phyloP scores from a whole-genome alignment of 2,113 vertebrate genomes.

The Orycteropus afer region DNA sequence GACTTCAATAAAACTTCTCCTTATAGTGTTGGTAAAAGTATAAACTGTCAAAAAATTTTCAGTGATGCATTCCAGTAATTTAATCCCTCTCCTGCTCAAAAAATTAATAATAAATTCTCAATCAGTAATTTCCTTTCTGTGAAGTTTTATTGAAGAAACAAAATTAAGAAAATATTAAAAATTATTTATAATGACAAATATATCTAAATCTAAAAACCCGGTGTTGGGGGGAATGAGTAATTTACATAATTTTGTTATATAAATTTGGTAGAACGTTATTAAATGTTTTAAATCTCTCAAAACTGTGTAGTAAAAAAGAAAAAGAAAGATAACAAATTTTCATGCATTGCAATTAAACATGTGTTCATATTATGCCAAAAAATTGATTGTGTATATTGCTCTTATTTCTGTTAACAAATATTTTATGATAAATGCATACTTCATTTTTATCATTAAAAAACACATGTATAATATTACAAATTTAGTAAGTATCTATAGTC shows the following conservation, averaged over 20 bases:
- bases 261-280: not conserved
- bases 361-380: not conserved
- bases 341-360: not conserved
- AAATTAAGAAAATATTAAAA: not conserved
- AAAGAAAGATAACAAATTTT: not conserved
- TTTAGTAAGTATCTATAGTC: not conserved
- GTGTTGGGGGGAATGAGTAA: not conserved
- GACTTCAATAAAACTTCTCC: not conserved
- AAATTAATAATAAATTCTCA: not conserved
- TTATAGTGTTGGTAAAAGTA: not conserved
- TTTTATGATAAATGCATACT: not conserved
- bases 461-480: not conserved
- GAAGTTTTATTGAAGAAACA: not conserved
- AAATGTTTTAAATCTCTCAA: not conserved
- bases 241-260: not conserved
- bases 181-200: not conserved
- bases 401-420: not conserved
- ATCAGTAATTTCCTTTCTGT: not conserved
- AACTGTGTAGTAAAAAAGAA: not conserved
- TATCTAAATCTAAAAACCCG: not conserved
- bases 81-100: not conserved
- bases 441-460: not conserved
- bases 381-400: not conserved
- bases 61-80: not conserved
- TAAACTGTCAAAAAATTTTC: not conserved